Base-by-base conservation (phyloP, 2,797 vertebrate species). In the Amblyopsis hoosieri region DNA sequence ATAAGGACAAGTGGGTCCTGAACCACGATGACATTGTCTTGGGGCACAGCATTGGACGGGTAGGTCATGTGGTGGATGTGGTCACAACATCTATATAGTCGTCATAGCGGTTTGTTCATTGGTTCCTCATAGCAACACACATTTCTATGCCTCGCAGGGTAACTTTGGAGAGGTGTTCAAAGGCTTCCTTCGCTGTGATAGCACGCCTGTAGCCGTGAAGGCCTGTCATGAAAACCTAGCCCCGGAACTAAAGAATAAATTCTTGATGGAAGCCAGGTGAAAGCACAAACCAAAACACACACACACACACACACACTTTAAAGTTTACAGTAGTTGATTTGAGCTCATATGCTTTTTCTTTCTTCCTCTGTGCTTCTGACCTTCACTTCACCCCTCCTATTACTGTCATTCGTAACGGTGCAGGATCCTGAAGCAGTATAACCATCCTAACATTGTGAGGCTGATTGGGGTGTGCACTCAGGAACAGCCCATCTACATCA, bases 151-250 rank as follows among this genome's bases (percentile, higher is more conserved):
- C 0, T 29, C 73, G n/a, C 86, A 99, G 97, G 97, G 97, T 2
- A 99, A 99, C 87, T 99, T 99, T 61, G 97, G 97, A 0, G 97
- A 99, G 62, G 97, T 98, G 73, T 97, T 95, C 89, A 96, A 93
- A 0, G 97, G 96, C 12, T 90, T 89, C 5, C 89, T 99, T 65
- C 91, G 89, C 1, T 89, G 92, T 1, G 94, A 96, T 81, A 96
- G 96, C 82, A 94, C 91, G 0, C 92, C 88, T 0, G 94, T 99
- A 42, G 97, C 97, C 0, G 95, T 99, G 67, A 99, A 99, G 64
- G 93, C 95, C 72, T 99, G 97, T 65, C 94, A 95, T 45, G 96
- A 99, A 66, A 97, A 93, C 2, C 92, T 99, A 56, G 93, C 97
- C 0, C 80, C 90, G 0, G 97, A 99, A 50, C 91, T 94, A 63